Evolutionary conservation across 2,888 invertebrate genomes (phyloP), one percentile per base, ranked within the genome.

Genomic region (Cryptocephalus primarius): DNA sequence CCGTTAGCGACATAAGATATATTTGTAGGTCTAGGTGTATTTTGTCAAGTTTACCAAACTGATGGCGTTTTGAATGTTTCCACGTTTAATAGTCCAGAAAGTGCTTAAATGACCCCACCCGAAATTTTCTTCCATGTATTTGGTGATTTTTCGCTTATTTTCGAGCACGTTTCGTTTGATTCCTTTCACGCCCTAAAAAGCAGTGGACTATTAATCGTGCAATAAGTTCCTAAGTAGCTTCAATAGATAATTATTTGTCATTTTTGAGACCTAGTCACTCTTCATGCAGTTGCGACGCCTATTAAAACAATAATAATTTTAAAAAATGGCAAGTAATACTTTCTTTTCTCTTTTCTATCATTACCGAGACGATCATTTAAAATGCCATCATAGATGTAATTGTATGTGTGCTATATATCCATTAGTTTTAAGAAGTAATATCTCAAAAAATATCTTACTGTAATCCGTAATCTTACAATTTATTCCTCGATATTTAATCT

Each of bases 401-500:
- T 63, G 64, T 68, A 66, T 62, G 67, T 68, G 67, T 68, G 67
- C 67, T 67, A 64, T 64, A 63, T 62, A 62, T 59, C 49, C 59
- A 50, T 50, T 60, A 61, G 59, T 44, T 41, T 45, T 54, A 52
- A 54, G 50, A 46, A 48, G 12, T 53, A 54, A 46, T 41, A 41
- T 40, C 45, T 45, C 43, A 47, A 45, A 48, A 47, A 40, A 13
- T 52, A 52, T 48, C 50, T 49, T 44, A 48, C 48, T 50, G 52
- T 52, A 52, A 43, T 49, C 50, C 46, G 49, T 51, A 53, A 55
- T 51, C 43, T 40, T 36, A 48, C 40, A 45, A 53, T 54, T 55
- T 51, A 53, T 54, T 57, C 54, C 51, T 40, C 46, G 51, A 48
- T 54, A 50, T 47, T 50, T 48, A 48, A 47, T 48, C 50, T 45